Conservation (phyloP, 2,113 vertebrate species). For the Egretta garzetta region DNA sequence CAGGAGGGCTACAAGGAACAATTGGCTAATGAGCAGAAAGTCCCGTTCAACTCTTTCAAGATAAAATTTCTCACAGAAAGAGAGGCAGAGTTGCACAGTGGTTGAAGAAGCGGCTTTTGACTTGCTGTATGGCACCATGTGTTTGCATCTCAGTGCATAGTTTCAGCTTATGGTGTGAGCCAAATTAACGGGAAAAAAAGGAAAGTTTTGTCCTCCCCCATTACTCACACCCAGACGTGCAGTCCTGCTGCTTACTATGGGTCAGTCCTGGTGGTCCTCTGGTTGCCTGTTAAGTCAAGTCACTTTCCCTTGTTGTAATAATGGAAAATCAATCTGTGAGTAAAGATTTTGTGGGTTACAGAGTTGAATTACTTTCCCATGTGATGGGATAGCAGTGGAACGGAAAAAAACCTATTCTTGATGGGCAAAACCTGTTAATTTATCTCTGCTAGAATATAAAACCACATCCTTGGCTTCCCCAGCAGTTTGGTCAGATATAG, state of each 20-base stretch:
- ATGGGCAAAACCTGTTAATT: neutral
- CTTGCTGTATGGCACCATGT: rapidly evolving
- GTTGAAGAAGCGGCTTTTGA: neutral
- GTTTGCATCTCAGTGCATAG: neutral
- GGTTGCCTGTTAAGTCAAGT: neutral
- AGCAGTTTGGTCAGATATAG: neutral
- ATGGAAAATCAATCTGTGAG: neutral
- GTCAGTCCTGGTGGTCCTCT: neutral
- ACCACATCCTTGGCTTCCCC: neutral
- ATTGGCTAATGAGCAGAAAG: neutral
- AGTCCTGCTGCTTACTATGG: neutral
- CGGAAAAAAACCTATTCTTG: neutral
- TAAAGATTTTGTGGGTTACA: neutral
- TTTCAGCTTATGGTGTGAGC: neutral
- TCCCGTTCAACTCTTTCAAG: neutral
- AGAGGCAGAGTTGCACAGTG: neutral
- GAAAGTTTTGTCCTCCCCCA: neutral
- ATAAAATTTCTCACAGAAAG: neutral
- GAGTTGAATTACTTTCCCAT: neutral
- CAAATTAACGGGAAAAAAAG: neutral
- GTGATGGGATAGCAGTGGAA: neutral
- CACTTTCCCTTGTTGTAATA: neutral
- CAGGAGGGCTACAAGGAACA: neutral
- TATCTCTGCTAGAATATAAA: neutral
- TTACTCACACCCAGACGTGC: neutral